These are phyloP conservation scores for Enteromius anoplus DNA, from an alignment of 2,797 vertebrate species.

Conservation along the genomic window DNA sequence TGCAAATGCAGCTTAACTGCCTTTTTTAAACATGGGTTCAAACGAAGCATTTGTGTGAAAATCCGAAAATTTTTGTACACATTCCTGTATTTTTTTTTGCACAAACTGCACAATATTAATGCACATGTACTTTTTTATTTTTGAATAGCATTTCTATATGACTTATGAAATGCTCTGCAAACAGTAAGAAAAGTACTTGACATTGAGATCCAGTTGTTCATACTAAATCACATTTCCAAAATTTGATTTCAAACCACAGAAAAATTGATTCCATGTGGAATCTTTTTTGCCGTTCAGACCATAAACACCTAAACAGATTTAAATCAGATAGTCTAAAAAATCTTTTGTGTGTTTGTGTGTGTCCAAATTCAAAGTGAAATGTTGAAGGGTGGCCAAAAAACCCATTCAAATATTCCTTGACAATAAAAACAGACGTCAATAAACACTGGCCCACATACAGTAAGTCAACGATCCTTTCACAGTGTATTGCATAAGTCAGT, in stretches of 20 bases:
- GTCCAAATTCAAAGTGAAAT: conserved; percentile 6
- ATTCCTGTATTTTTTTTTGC: neutral
- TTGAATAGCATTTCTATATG: neutral
- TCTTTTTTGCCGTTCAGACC: neutral
- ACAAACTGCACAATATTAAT: neutral
- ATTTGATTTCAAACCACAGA: conserved; percentile 2
- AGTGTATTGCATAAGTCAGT: neutral
- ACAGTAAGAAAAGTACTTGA: neutral
- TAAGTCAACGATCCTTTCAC: conserved; percentile 13
- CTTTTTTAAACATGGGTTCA: neutral
- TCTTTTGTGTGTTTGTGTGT: too few relatives aligned
- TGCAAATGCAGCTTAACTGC: neutral
- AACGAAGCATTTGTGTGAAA: neutral
- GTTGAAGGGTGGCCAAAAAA: neutral
- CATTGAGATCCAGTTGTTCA: neutral
- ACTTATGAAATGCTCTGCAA: neutral
- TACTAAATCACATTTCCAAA: neutral
- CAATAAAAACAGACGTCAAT: conserved; percentile 17
- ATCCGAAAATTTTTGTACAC: neutral
- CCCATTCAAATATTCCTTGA: neutral
- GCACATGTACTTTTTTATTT: neutral
- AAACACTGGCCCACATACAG: neutral
- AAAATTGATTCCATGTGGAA: neutral
- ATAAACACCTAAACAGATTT: neutral
- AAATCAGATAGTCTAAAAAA: neutral